Base-by-base conservation (phyloP, 2,113 vertebrate genomes). In the Polyodon spathula region DNA sequence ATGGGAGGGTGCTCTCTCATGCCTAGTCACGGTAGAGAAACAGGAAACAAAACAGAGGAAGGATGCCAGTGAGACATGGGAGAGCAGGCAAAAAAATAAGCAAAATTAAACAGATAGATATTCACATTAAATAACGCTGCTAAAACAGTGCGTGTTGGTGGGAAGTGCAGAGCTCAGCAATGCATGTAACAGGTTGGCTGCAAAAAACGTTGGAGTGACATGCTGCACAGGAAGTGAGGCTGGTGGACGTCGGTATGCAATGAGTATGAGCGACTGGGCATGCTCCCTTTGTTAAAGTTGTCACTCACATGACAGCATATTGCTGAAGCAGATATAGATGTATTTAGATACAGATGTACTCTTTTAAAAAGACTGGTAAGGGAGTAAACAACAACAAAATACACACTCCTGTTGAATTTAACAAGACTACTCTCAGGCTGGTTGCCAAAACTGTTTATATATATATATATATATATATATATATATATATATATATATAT, bases 1-100 rank as follows among this genome's bases (percentile, higher is more conserved):
- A 93, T 85, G 15, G 90, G 88, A 41, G 91, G 91, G 71, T 93
- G 92, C 63, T 93, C 90, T 37, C 85, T 87, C 90, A 93, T 93
- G 70, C 92, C 93, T 95, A 65, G 56, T 39, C 58, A 68, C 42
- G 63, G 0, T 14, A 53, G 37, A 63, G 43, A 17, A 8, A 63
- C 4, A 46, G 41, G 50, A 40, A 46, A 56, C 37, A 1, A 73
- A 63, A 74, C 55, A 70, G 66, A 62, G 10, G 15, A 58, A 1
- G 6, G 51, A 42, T 27, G 4, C n/a, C n/a, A 5, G 14, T 54
- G 55, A 74, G 37, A 62, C 16, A 8, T 56, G 17, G 42, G 56
- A 5, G 42, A 39, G 66, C 5, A 15, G 48, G 40, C 39, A 37
- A 50, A 37, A 66, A 3, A 16, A 14, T 56, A 56, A 38, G 37